Percentiles rank a stretch among this genome's conserved stretches.
Conservation (phyloP, 2,888 invertebrate species). For the Cacoxenus indagator region DNA sequence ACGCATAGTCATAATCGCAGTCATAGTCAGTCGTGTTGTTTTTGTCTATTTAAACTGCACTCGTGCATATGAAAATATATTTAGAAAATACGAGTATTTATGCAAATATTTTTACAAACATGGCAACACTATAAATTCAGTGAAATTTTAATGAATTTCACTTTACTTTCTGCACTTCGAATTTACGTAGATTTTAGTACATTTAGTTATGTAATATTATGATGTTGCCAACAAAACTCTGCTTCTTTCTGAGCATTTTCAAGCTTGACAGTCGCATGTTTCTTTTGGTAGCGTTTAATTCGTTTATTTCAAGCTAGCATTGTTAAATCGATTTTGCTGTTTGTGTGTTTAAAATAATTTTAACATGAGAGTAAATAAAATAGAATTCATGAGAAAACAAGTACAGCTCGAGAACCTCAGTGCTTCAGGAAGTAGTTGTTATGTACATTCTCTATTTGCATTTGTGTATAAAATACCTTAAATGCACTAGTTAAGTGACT, state of each 20-base stretch:
- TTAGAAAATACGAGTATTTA: background rate
- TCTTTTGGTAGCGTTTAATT: background rate
- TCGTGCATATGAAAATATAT: conserved; percentile 10
- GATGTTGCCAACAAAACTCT: background rate
- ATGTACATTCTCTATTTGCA: too few relatives aligned
- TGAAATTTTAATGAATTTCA: conserved; percentile 14
- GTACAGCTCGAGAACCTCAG: too few relatives aligned
- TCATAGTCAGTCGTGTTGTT: background rate
- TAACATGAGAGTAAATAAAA: too few relatives aligned
- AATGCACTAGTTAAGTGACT: too few relatives aligned
- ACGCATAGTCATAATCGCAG: background rate
- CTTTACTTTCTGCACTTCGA: background rate
- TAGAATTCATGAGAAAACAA: too few relatives aligned
- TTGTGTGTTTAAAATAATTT: too few relatives aligned
- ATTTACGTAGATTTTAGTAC: background rate
- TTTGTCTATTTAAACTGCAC: background rate
- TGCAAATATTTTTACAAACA: background rate
- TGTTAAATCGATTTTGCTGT: too few relatives aligned
- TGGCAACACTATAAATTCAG: background rate
- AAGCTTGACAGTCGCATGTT: background rate
- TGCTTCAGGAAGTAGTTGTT: too few relatives aligned
- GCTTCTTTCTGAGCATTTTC: background rate
- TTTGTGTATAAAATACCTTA: too few relatives aligned
- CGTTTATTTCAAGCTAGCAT: too few relatives aligned
- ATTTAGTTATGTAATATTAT: background rate